phyloP scores from a whole-genome alignment of 1,140 invertebrate genomes.

The Oryzaephilus surinamensis region DNA sequence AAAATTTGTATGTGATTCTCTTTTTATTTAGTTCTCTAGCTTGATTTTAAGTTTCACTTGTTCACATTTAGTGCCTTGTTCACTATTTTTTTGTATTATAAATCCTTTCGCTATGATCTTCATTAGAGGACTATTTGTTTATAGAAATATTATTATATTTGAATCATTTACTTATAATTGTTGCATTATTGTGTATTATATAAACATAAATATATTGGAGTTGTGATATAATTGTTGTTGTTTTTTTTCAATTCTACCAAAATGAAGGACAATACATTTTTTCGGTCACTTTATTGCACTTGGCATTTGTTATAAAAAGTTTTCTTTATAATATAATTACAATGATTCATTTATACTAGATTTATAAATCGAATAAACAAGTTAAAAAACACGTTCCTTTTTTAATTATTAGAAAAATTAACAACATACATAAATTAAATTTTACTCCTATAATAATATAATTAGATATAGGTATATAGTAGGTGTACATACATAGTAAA shows the following conservation, averaged over 20 bases:
- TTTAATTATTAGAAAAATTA: background rate
- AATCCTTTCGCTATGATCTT: conserved; percentile 19
- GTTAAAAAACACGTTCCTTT: background rate
- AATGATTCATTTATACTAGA: conserved; percentile 7
- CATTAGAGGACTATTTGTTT: too few relatives aligned
- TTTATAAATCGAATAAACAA: conserved; percentile 5
- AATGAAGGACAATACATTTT: too few relatives aligned
- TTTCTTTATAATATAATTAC: conserved; percentile 8
- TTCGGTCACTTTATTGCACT: conserved; percentile 10
- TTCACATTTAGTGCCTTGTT: conserved; percentile 18
- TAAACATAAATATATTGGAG: conserved; percentile 11
- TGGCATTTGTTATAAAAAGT: conserved; percentile 11
- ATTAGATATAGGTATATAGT: background rate
- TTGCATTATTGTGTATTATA: conserved; percentile 16
- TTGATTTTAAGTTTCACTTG: too few relatives aligned
- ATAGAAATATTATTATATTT: too few relatives aligned
- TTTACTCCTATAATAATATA: background rate
- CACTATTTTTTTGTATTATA: too few relatives aligned
- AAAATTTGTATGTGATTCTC: too few relatives aligned
- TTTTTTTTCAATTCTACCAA: conserved; percentile 1
- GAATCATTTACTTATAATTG: conserved; percentile 6
- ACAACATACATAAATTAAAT: too few relatives aligned
- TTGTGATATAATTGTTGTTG: conserved; percentile 7
- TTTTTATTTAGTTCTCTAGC: too few relatives aligned
- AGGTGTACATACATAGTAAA: too few relatives aligned